A percentile compares a stretch with the other conserved stretches of the same genome.
phyloP scores from a whole-genome alignment of 2,888 invertebrate genomes.

The Drosophila rubida region DNA sequence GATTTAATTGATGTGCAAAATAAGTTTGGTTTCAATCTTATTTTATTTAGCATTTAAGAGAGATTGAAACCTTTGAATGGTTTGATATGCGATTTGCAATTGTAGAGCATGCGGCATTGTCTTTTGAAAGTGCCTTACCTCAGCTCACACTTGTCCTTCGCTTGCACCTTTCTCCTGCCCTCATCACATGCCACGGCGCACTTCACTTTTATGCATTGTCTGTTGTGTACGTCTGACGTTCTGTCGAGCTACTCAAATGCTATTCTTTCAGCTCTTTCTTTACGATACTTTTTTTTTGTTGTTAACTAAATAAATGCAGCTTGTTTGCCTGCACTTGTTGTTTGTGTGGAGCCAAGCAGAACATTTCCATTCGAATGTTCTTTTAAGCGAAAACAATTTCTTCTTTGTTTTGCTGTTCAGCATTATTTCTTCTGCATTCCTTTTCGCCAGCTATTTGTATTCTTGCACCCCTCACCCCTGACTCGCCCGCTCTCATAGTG shows the following conservation, averaged over 20 bases:
- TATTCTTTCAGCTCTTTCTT: slow-evolving; percentile 57
- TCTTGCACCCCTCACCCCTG: neutral
- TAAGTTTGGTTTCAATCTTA: no score
- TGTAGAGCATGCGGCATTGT: neutral
- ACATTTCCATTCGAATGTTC: slow-evolving; percentile 81
- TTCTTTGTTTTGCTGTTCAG: slow-evolving; percentile 78
- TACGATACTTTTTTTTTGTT: slow-evolving; percentile 46
- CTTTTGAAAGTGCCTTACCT: neutral
- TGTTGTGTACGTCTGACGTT: slow-evolving; percentile 57
- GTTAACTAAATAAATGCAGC: slow-evolving; percentile 77
- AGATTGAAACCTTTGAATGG: no score
- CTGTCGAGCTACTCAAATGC: slow-evolving; percentile 72
- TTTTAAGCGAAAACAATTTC: slow-evolving; percentile 81
- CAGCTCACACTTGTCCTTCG: slow-evolving; percentile 39
- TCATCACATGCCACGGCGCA: slow-evolving; percentile 50
- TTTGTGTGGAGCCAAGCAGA: slow-evolving; percentile 81
- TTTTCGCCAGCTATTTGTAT: slow-evolving; percentile 50
- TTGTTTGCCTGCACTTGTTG: slow-evolving; percentile 77
- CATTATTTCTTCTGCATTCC: slow-evolving; percentile 40
- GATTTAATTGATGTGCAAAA: no score
- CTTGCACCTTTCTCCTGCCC: slow-evolving; percentile 27
- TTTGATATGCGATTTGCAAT: no score
- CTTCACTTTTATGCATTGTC: slow-evolving; percentile 81
- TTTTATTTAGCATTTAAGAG: no score
- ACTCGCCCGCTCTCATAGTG: neutral